Evolutionary conservation across 2,113 vertebrate species (phyloP), one percentile per base, ranked within the genome.

Genomic region (Hypanus sabinus): DNA sequence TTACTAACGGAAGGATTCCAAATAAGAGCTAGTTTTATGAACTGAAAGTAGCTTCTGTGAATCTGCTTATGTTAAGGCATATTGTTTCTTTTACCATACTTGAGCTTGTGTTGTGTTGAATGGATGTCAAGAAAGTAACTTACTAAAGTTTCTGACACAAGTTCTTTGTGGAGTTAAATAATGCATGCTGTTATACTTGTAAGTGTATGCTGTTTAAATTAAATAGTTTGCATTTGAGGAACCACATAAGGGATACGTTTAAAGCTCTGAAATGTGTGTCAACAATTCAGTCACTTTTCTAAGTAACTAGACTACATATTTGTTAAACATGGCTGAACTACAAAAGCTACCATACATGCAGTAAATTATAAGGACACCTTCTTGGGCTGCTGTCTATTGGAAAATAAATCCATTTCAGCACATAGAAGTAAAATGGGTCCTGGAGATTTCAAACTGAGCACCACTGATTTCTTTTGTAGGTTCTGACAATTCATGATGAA

Each of bases 141-240:
- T 94, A 94, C 46, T 94, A 33, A 94, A 55, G 68, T 80, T 87
- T 22, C 80, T 94, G 62, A 83, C 81, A 80, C 36, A 68, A 87
- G 30, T 87, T 68, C 65, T 71, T 70, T 70, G 80, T 70, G 80
- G 79, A 87, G 22, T 46, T 10, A 94, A 83, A 87, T 94, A 85
- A 57, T 87, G 20, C 55, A 11, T 70, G 22, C 62, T 94, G 62
- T 83, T 94, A 4, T 73, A 73, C 65, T 94, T 87, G 65, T 87
- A 70, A 70, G 68, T 73, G 87, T 94, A 71, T 46, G 80, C 65
- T 73, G 80, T 87, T 87, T 68, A 94, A 87, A n/a, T 94, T 36
- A 68, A 73, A 70, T 83, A 24, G 33, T 73, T 62, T 70, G 94
- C 62, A 70, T 83, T 62, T 94, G 10, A 65, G 24, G 85, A 87